phyloP scores from a whole-genome alignment of 2,113 vertebrate genomes.

The Noturus placidus region DNA sequence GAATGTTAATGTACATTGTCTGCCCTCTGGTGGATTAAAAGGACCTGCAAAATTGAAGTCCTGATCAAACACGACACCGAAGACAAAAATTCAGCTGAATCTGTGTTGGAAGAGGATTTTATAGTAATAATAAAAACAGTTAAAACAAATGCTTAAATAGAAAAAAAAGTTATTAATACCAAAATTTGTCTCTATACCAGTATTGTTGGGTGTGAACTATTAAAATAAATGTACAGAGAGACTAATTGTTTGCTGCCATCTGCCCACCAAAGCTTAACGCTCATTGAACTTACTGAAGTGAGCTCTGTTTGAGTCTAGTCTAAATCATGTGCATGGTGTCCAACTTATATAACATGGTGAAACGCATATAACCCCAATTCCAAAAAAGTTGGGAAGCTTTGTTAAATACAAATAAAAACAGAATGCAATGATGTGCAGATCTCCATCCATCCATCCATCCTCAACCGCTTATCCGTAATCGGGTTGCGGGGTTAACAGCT shows the following conservation, averaged over 20 bases:
- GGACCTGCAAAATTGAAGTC: background rate
- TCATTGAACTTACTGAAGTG: background rate
- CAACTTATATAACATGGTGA: background rate
- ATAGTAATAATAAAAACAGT: background rate
- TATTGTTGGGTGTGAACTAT: background rate
- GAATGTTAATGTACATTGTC: background rate
- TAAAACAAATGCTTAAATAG: background rate
- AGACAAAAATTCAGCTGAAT: background rate
- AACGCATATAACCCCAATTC: no score
- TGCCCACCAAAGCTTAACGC: background rate
- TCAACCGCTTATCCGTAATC: no score
- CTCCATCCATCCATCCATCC: no score
- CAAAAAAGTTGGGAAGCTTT: no score
- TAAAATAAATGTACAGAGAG: background rate
- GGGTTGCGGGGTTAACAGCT: no score
- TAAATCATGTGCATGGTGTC: background rate
- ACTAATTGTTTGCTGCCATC: background rate
- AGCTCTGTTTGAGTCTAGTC: background rate
- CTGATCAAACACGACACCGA: background rate
- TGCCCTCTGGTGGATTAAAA: conserved; percentile 43
- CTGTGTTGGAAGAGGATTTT: background rate
- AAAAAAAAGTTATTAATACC: background rate
- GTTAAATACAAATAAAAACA: no score
- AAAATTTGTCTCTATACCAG: background rate
- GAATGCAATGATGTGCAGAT: no score